A percentile compares a stretch with the other conserved stretches of the same genome.
Evolutionary conservation across 2,797 vertebrate genomes (phyloP).

Genomic region (Cryptoprocta ferox): DNA sequence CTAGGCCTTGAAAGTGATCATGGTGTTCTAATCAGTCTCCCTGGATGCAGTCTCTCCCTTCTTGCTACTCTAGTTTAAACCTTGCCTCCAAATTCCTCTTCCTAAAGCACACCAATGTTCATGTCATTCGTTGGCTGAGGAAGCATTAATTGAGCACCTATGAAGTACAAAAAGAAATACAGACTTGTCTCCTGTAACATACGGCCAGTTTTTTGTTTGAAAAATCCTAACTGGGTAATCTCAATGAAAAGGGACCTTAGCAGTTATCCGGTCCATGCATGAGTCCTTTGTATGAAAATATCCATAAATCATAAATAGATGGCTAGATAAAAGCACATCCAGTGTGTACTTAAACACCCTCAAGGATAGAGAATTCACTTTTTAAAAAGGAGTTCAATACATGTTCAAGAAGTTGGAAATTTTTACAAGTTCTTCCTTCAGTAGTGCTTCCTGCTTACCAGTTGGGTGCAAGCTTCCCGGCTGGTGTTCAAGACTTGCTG

Average conservation of each 20-base stretch:
- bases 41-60: neutral
- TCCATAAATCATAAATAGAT: neutral
- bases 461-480: neutral
- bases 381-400: neutral
- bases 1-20: neutral
- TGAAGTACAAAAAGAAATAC: neutral
- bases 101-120: neutral
- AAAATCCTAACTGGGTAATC: neutral
- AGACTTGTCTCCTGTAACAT: neutral
- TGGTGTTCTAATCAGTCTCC: neutral
- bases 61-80: neutral
- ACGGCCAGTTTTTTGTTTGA: neutral
- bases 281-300: neutral
- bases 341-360: neutral
- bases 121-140: neutral
- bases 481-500: neutral
- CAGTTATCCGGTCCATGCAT: neutral
- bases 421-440: neutral
- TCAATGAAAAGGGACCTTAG: neutral
- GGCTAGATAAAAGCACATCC: neutral
- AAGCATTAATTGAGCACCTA: neutral
- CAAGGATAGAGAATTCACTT: neutral
- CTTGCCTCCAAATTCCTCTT: neutral
- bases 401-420: neutral
- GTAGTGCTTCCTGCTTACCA: neutral